These are phyloP conservation scores for Porphyrio hochstetteri DNA, from an alignment of 2,113 vertebrate species.

Conservation along the genomic window DNA sequence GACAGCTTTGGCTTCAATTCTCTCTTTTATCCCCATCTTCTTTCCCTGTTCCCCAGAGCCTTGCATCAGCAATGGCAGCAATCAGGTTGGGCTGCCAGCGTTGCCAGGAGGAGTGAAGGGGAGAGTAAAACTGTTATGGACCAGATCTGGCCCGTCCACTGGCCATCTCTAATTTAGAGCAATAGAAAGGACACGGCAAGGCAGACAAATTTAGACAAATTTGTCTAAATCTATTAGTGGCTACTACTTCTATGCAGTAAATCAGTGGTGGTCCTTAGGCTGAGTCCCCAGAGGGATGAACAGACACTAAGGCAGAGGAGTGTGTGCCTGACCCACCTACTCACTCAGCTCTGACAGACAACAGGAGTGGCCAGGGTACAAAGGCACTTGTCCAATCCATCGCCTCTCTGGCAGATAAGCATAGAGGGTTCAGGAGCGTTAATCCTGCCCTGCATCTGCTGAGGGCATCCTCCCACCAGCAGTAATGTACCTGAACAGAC, in stretches of 20 bases:
- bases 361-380: not conserved
- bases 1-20: not conserved
- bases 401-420: not conserved
- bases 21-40: not conserved
- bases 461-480: not conserved
- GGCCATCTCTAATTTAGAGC: not conserved
- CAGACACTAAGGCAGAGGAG: not conserved
- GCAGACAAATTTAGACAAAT: not conserved
- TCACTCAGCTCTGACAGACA: not conserved
- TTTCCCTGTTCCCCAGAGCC: not conserved
- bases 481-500: not conserved
- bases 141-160: not conserved
- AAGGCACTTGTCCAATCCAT: not conserved
- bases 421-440: rapidly evolving
- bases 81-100: not conserved
- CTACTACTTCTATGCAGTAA: not conserved
- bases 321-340: not conserved
- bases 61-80: not conserved
- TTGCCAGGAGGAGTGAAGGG: not conserved
- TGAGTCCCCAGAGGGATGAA: rapidly evolving
- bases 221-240: not conserved
- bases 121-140: not conserved
- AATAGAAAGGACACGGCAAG: not conserved
- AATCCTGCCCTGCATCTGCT: rapidly evolving
- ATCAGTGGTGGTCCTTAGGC: not conserved